Evolutionary conservation across 64 coral and sea anemone species (phyloP).

Genomic region (Actinia equina): DNA sequence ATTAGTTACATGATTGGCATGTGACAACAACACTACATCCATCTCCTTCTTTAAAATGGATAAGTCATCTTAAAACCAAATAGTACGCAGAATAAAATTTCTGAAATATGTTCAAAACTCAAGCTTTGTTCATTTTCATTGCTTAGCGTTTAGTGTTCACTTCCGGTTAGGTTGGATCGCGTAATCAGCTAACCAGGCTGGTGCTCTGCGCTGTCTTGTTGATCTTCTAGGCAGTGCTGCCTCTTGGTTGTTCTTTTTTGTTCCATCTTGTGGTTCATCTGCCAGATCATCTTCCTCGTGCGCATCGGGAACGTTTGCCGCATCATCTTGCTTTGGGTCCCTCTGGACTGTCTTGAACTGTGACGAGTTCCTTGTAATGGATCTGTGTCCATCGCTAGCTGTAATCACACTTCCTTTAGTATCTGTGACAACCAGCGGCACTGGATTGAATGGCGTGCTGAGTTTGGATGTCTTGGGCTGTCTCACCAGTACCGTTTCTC

Average conservation of each 20-base stretch:
- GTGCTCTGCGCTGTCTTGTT: background rate
- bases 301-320: background rate
- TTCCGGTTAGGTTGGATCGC: background rate
- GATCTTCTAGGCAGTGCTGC: background rate
- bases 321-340: background rate
- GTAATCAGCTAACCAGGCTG: background rate
- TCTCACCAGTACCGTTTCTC: slow-evolving; percentile 46
- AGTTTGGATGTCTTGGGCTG: slow-evolving; percentile 47
- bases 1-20: background rate
- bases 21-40: background rate
- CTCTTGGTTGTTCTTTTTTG: background rate
- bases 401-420: slow-evolving; percentile 49
- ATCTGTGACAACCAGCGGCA: slow-evolving; percentile 29
- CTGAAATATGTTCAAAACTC: background rate
- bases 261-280: background rate
- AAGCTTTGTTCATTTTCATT: background rate
- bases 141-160: background rate
- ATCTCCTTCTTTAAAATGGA: background rate
- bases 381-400: background rate
- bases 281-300: background rate
- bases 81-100: background rate
- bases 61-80: background rate
- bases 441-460: slow-evolving; percentile 32
- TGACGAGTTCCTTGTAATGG: slow-evolving; percentile 32
- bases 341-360: slow-evolving; percentile 47